A percentile compares a stretch with the other conserved stretches of the same genome.
Evolutionary conservation across 2,797 vertebrate species (phyloP).

Genomic region (Xerus rutilus): DNA sequence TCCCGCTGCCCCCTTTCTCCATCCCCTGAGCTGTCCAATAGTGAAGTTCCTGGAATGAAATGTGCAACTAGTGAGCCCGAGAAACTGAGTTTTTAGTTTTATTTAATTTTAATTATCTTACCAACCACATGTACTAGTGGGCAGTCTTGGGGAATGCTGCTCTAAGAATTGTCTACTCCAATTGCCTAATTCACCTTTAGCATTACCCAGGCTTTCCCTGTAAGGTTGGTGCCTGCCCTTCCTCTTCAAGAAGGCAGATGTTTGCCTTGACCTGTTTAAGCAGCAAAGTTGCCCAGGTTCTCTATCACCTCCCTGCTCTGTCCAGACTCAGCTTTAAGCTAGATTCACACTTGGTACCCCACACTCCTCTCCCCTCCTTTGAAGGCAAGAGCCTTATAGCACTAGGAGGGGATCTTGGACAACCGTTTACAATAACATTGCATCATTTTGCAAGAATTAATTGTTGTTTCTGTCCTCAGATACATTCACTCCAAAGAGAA

Average conservation of each 20-base stretch:
- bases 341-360: not conserved
- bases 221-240: not conserved
- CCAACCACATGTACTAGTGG: not conserved
- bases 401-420: not conserved
- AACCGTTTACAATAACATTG: not conserved
- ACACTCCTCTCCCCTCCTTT: rapidly evolving
- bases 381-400: not conserved
- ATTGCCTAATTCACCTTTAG: not conserved
- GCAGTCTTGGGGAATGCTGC: not conserved
- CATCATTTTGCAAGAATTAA: conserved; percentile 27
- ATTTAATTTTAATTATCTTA: conserved; percentile 8
- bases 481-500: conserved; percentile 99
- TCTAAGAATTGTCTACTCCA: not conserved
- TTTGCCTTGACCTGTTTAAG: not conserved
- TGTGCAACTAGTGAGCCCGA: not conserved
- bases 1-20: not conserved
- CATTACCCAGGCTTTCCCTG: not conserved
- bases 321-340: not conserved
- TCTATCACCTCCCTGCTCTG: not conserved
- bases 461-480: conserved; percentile 86
- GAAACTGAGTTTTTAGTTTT: not conserved
- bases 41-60: not conserved
- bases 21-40: not conserved
- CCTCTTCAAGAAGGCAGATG: not conserved
- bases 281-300: not conserved